Evolutionary conservation across 2,888 invertebrate genomes (phyloP).

Genomic region (Lithophane leautieri): DNA sequence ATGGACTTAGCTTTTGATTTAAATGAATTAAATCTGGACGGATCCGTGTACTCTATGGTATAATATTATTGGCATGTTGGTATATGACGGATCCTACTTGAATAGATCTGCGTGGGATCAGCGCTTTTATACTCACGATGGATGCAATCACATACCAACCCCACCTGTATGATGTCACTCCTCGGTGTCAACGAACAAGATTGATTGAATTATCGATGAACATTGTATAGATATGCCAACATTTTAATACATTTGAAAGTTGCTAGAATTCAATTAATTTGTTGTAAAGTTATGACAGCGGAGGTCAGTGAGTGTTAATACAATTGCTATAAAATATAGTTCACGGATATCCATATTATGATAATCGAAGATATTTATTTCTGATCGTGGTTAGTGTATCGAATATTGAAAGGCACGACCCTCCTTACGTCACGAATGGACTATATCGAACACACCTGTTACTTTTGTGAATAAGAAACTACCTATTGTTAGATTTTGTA

Average conservation of each 20-base stretch:
- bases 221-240: background rate
- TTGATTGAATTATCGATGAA: constrained; percentile 39
- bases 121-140: constrained; percentile 61
- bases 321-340: constrained; percentile 30
- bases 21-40: constrained; percentile 3
- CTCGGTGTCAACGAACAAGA: constrained; percentile 45
- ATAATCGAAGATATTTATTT: constrained; percentile 25
- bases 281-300: constrained; percentile 16
- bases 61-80: constrained; percentile 42
- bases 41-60: constrained; percentile 18
- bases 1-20: too few relatives aligned
- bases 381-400: constrained; percentile 17
- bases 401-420: constrained; percentile 44
- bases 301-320: constrained; percentile 33
- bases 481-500: constrained; percentile 29
- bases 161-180: constrained; percentile 72
- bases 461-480: constrained; percentile 31
- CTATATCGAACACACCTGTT: constrained; percentile 50
- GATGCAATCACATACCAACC: constrained; percentile 67
- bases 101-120: constrained; percentile 70
- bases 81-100: constrained; percentile 52
- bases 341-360: constrained; percentile 19
- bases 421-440: constrained; percentile 36
- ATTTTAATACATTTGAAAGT: constrained; percentile 40
- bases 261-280: constrained; percentile 33